Base-by-base conservation (phyloP, 2,888 invertebrate species). In the Oegoconia quadripuncta region DNA sequence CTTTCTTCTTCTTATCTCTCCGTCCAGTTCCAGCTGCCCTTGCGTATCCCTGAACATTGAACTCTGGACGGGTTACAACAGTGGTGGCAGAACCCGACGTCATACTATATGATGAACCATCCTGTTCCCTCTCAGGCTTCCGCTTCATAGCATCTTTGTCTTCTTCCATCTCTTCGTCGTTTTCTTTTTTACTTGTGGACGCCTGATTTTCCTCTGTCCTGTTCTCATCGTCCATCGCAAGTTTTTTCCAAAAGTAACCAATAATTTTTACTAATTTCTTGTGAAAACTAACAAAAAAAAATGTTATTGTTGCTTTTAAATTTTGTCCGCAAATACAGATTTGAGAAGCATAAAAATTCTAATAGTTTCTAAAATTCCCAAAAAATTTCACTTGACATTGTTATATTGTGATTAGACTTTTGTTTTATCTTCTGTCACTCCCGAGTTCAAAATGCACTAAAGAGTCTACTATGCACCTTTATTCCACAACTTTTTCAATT, bases 171-270 rank as follows among this genome's bases (percentile, higher is more conserved):
- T 50, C 17, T 47, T 39, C 36, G 50, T 46, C 33, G 49, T 41
- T 58, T 25, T 62, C 57, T 36, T 68, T 65, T 42, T 66, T 69
- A 55, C 71, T 71, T 20, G 70, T 60, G 14, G 65, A 59, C 12
- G 74, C 53, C 7, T 59, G 44, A 5, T 53, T 46, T 6, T 57
- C 52, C 8, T 57, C 64, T 17, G 67, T 67, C 34, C 40, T 46
- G 16, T 59, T 52, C 12, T 70, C 64, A 29, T 71, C 65, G 29
- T 65, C 69, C 77, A 78, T 77, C 34, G 44, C 54, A 39, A 61
- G 41, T 54, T 51, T 64, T 34, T 64, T 71, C 53, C 58, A 51
- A 34, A 64, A 46, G 38, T 58, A 62, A 71, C 61, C 60, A 38
- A 64, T 51, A 46, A 38, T 39, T 38, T 46, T 45, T 20, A 4